phyloP scores from a whole-genome alignment of 2,888 invertebrate species.

The Tenthredo distinguenda region DNA sequence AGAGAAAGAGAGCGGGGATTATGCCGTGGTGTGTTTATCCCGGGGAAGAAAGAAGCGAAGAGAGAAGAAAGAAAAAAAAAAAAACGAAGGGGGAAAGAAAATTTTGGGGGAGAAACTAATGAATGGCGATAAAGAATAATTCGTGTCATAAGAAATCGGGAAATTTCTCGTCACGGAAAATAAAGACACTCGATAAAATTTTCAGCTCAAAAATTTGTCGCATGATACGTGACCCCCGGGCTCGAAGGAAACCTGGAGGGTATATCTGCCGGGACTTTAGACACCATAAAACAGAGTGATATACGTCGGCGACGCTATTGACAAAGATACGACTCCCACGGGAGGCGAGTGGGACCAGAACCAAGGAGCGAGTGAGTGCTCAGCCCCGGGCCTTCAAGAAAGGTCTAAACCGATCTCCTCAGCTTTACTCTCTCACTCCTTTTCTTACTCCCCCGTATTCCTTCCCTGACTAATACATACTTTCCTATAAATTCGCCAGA shows the following conservation, averaged over 20 bases:
- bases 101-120: background rate
- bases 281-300: slow-evolving; percentile 73
- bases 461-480: background rate
- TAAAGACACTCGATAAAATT: slow-evolving; percentile 22
- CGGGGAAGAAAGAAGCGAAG: slow-evolving; percentile 49
- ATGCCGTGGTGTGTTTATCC: background rate
- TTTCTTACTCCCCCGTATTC: background rate
- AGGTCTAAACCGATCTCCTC: slow-evolving; percentile 35
- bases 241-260: background rate
- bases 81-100: slow-evolving; percentile 43
- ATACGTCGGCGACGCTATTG: slow-evolving; percentile 71
- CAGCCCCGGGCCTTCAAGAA: slow-evolving; percentile 22
- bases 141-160: background rate
- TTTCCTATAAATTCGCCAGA: background rate
- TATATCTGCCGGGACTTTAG: slow-evolving; percentile 64
- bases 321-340: slow-evolving; percentile 73
- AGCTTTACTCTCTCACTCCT: slow-evolving; percentile 4
- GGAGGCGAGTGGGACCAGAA: slow-evolving; percentile 60
- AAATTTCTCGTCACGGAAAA: slow-evolving; percentile 6
- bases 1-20: slow-evolving; percentile 54
- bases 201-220: slow-evolving; percentile 7
- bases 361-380: slow-evolving; percentile 31
- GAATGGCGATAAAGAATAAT: background rate
- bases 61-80: slow-evolving; percentile 54
- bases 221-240: slow-evolving; percentile 37